These are phyloP conservation scores for Oopsacas minuta DNA, from an alignment of 37 sponge, comb jelly and placozoan genomes.

Conservation along the genomic window DNA sequence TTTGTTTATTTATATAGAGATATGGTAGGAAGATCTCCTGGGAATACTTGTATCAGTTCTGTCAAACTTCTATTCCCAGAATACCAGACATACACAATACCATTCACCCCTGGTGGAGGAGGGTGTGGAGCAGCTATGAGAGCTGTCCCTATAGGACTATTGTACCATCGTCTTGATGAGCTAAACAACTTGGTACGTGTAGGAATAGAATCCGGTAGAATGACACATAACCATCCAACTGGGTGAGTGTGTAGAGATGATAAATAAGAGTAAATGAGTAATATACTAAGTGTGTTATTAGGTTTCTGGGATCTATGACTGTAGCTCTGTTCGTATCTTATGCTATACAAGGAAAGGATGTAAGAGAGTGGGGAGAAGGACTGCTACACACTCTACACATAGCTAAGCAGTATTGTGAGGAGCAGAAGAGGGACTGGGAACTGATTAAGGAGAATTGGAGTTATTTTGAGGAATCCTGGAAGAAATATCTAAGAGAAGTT, in stretches of 20 bases:
- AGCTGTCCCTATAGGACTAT: constrained; percentile 33
- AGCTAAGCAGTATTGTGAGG: constrained; percentile 33
- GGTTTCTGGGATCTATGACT: constrained; percentile 33
- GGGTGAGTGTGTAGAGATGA: constrained; percentile 17
- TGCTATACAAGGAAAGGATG: constrained; percentile 6
- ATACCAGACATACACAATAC: constrained; percentile 22
- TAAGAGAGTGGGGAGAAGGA: constrained; percentile 19
- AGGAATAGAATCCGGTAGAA: constrained; percentile 33
- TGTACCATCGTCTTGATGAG: constrained; percentile 28
- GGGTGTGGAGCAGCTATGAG: constrained; percentile 44
- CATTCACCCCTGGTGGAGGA: constrained; percentile 26
- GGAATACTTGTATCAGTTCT: neutral
- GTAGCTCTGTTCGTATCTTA: constrained; percentile 34
- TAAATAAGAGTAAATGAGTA: too few species aligned
- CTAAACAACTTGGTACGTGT: constrained; percentile 26
- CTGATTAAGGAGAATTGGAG: constrained; percentile 22
- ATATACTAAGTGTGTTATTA: neutral
- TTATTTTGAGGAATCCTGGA: constrained; percentile 23
- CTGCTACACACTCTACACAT: constrained; percentile 19
- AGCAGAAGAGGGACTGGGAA: constrained; percentile 35
- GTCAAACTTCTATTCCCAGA: constrained; percentile 29
- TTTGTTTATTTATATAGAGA: neutral
- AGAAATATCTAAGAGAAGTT: neutral
- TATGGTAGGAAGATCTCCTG: constrained; percentile 34
- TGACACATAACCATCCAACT: constrained; percentile 47